phyloP scores from a whole-genome alignment of 2,797 vertebrate genomes.

The Amblyraja radiata region DNA sequence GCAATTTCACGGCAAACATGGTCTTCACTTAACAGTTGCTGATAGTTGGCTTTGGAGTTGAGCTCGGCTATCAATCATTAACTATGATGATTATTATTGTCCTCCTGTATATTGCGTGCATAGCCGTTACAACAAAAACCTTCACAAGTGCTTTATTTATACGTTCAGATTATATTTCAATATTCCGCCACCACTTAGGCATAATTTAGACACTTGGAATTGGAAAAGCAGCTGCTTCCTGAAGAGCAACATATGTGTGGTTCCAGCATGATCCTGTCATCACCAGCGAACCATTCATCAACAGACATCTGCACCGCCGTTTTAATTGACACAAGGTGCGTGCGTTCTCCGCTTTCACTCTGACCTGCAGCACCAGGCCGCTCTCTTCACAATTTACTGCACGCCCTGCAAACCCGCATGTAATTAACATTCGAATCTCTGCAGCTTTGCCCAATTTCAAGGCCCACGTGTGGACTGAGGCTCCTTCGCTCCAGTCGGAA shows the following conservation, averaged over 20 bases:
- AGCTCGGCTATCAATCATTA: constrained; percentile 25
- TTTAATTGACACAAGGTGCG: constrained; percentile 32
- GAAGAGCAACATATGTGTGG: constrained; percentile 45
- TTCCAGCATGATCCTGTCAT: constrained; percentile 42
- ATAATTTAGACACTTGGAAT: constrained; percentile 31
- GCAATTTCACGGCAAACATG: constrained; percentile 20
- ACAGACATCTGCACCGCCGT: constrained; percentile 42
- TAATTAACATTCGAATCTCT: neutral
- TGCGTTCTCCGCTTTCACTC: neutral
- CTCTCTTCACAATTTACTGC: neutral
- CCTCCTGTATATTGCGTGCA: neutral
- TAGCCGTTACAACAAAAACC: neutral
- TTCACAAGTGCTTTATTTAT: neutral
- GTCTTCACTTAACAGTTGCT: neutral
- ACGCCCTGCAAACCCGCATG: neutral
- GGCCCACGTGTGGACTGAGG: neutral
- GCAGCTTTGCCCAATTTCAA: neutral
- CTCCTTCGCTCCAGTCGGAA: neutral
- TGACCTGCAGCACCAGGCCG: constrained; percentile 6
- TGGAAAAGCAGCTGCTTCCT: constrained; percentile 44
- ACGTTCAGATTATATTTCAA: neutral
- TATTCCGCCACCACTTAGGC: constrained; percentile 19
- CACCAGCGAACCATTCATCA: constrained; percentile 43
- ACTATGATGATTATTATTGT: neutral
- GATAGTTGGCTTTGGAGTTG: constrained; percentile 8